Evolutionary conservation across 2,888 invertebrate genomes (phyloP).

Genomic region (Allophyes oxyacanthae): DNA sequence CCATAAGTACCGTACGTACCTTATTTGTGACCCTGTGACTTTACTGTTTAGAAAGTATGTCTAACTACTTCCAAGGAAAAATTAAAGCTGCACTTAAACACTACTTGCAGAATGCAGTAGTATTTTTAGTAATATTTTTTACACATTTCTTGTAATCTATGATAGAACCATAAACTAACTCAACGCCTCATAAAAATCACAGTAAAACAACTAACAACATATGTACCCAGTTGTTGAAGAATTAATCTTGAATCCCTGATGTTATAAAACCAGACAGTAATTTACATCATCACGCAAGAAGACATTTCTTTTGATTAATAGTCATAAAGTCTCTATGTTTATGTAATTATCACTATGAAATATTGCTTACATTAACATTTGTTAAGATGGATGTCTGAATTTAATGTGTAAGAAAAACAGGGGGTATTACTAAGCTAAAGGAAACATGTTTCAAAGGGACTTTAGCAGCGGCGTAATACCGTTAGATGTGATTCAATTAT

Average conservation of each 20-base stretch:
- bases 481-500: slow-evolving; percentile 9
- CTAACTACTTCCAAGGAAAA: slow-evolving; percentile 18
- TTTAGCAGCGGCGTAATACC: slow-evolving; percentile 8
- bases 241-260: slow-evolving; percentile 2
- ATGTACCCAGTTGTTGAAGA: slow-evolving; percentile 4
- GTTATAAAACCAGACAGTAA: slow-evolving; percentile 12
- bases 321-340: background rate
- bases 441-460: slow-evolving; percentile 9
- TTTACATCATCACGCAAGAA: slow-evolving; percentile 2
- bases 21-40: background rate
- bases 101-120: slow-evolving; percentile 3
- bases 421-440: slow-evolving; percentile 6
- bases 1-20: background rate
- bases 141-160: slow-evolving; percentile 19
- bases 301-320: slow-evolving; percentile 20
- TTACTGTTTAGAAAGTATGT: slow-evolving; percentile 12
- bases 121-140: background rate
- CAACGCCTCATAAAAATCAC: slow-evolving; percentile 1
- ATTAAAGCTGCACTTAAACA: slow-evolving; percentile 14
- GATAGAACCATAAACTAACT: slow-evolving; percentile 1
- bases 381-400: slow-evolving; percentile 26
- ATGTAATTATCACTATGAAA: slow-evolving; percentile 15
- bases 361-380: slow-evolving; percentile 27
- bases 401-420: slow-evolving; percentile 12
- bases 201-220: background rate